phyloP scores from a whole-genome alignment of 2,797 vertebrate genomes.

The Luscinia megarhynchos region DNA sequence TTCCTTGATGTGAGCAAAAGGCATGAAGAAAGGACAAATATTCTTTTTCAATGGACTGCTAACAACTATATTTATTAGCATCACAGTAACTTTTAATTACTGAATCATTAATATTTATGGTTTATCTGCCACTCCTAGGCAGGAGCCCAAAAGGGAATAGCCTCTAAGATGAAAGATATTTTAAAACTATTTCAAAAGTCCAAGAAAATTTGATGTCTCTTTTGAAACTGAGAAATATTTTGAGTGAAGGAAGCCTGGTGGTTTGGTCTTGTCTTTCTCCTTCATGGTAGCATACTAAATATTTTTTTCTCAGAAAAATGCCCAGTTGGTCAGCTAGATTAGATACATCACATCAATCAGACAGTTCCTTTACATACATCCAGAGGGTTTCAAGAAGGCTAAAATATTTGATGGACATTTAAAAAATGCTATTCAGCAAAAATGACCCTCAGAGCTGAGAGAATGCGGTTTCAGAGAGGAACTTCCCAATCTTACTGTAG shows the following conservation, averaged over 20 bases:
- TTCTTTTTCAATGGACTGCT: background rate
- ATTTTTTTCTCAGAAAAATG: background rate
- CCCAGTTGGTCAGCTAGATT: background rate
- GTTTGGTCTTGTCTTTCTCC: background rate
- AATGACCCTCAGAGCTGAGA: background rate
- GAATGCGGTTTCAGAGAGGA: background rate
- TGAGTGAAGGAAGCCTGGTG: background rate
- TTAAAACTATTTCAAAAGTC: background rate
- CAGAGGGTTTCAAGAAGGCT: background rate
- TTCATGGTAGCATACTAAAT: background rate
- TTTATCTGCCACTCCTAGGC: background rate
- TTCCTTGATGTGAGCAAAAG: background rate
- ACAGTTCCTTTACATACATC: background rate
- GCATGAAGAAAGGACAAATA: background rate
- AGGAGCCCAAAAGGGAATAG: background rate
- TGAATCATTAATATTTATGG: background rate
- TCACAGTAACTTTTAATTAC: background rate
- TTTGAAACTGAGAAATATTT: background rate
- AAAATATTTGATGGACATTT: background rate
- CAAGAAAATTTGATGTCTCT: background rate
- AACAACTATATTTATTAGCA: background rate
- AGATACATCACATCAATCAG: background rate
- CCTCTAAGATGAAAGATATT: background rate
- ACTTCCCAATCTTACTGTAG: background rate
- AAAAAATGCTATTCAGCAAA: background rate